Base-by-base conservation (phyloP, 1,140 invertebrate species). In the Anastatus disparis region DNA sequence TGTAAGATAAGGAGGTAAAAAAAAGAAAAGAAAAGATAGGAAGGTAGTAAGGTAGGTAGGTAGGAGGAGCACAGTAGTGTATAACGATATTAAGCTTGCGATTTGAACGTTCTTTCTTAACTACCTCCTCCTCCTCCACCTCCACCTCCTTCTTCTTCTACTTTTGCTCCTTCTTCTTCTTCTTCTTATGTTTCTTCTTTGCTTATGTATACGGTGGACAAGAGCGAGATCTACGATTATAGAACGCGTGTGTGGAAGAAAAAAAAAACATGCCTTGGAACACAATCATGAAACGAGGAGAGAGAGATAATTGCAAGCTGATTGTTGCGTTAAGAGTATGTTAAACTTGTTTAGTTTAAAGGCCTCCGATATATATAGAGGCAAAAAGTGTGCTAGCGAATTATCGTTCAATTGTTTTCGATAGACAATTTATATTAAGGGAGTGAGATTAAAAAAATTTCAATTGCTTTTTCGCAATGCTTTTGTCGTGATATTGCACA, bases 271-370 rank as follows among this genome's bases (percentile, higher is more conserved):
- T 26, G 15, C 0, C 9, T 56, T 56, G 55, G 29, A 66, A 66
- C 52, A 66, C 38, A 66, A 66, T 56, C 38, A 44, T 66, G 50
- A 56, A 66, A 56, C n/a, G 24, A 10, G 10, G 31, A 35, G 31
- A 35, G 31, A 8, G 42, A 59, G 27, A 68, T 68, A 59, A 59
- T 59, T 67, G 53, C 26, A 3, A 44, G 53, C 10, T 26, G 42
- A 50, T 59, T 50, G 29, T 50, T 59, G 20, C 42, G 55, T 35
- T 68, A 59, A 7, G 27, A 22, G 24, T 55, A 35, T 52, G 44
- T 29, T 24, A 35, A 6, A 35, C 10, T 35, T 10, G 42, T n/a
- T n/a, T n/a, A 13, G 42, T 7, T 9, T 44, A 17, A 3, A 44
- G n/a, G 15, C 15, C 15, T 9, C 42, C 6, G 10, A 44, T 38